Conservation (phyloP, 2,888 invertebrate species). For the Eupithecia inturbata region DNA sequence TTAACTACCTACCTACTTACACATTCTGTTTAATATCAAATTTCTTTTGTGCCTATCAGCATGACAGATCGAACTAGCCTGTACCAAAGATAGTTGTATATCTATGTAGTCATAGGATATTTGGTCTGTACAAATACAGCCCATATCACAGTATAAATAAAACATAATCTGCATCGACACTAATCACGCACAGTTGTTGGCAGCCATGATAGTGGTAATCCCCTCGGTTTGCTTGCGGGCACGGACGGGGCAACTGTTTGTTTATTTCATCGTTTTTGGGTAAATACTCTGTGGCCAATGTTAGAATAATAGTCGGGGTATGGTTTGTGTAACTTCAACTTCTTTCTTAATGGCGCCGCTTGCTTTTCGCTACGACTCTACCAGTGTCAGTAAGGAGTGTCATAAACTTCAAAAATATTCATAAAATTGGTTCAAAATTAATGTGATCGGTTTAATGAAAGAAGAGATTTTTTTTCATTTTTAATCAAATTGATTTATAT, state of each 20-base stretch:
- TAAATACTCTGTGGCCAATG: slow-evolving; percentile 3
- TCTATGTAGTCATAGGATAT: no score
- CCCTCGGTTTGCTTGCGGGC: slow-evolving; percentile 3
- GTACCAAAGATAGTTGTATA: no score
- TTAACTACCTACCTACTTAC: not conserved
- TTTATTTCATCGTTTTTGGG: slow-evolving; percentile 21
- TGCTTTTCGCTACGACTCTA: no score
- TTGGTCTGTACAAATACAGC: not conserved
- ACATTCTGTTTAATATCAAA: not conserved
- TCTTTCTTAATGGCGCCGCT: no score
- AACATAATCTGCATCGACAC: not conserved
- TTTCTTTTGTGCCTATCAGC: not conserved
- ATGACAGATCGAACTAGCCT: not conserved
- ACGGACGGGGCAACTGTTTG: slow-evolving; percentile 27
- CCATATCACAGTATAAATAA: not conserved
- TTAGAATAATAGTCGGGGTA: no score
- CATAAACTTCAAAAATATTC: no score
- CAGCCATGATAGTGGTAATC: slow-evolving; percentile 30
- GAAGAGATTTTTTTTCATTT: no score
- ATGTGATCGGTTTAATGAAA: no score
- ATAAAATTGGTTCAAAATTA: no score
- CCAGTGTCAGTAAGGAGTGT: no score
- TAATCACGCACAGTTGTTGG: slow-evolving; percentile 22
- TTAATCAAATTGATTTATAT: no score
- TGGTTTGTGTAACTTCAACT: no score